Evolutionary conservation across 2,797 vertebrate species (phyloP), one percentile per base, ranked within the genome.

Genomic region (Denticeps clupeoides): DNA sequence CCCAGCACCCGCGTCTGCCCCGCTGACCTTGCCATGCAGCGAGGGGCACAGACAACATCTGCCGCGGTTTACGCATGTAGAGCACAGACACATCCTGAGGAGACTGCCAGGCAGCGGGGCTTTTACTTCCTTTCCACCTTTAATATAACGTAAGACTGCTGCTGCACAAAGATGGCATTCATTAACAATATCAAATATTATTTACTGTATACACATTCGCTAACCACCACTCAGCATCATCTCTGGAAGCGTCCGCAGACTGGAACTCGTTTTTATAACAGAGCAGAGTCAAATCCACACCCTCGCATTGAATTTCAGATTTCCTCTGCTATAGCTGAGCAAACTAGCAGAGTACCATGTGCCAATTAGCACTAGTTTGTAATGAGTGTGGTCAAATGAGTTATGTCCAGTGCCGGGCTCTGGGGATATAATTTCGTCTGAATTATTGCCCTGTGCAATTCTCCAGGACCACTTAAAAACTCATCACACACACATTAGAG

Each of bases 11-110:
- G n/a, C n/a, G 15, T 32, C 29, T 9, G 35, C 84, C 82, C 83
- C 81, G 59, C 58, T 60, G 75, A 68, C 81, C 82, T 86, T 87
- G 81, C 74, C 49, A 63, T 72, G 68, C 72, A 78, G 74, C 69
- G 65, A 71, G 64, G 54, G 70, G 73, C 61, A 41, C 60, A 72
- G 70, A 10, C 78, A 88, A 84, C 85, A 85, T 82, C 82, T 86
- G 80, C 81, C 74, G 71, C 67, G 80, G 71, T 68, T 53, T 59
- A 56, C 67, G 51, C 35, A 61, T 58, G 62, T 51, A 59, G 50
- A 51, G 70, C 21, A 6, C 37, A 19, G 15, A 4, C 37, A 18
- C 16, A 9, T 7, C 16, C 35, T 9, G 35, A 35, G 13, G 4
- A 13, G 4, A 35, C 5, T 15, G n/a, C n/a, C n/a, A n/a, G n/a